Evolutionary conservation across 2,888 invertebrate species (phyloP).

Genomic region (Coremacera marginata): DNA sequence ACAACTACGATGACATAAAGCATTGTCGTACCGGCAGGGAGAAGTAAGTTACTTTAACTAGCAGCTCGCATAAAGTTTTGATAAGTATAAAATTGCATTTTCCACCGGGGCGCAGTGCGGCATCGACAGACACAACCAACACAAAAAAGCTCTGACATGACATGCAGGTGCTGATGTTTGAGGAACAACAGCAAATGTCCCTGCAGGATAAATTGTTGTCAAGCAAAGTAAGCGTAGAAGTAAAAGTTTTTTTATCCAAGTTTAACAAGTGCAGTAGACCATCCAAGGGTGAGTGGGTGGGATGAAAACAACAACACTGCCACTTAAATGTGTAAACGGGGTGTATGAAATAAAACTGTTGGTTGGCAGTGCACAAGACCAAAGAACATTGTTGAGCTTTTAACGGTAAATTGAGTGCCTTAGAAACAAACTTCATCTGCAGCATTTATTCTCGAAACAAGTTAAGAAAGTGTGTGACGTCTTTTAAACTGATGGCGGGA

Average conservation of each 20-base stretch:
- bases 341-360: background rate
- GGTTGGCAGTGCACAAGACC: background rate
- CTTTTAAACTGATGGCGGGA: background rate
- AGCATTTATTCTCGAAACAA: background rate
- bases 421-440: slow-evolving; percentile 1
- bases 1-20: background rate
- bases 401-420: slow-evolving; percentile 37
- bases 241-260: slow-evolving; percentile 7
- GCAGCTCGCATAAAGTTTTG: background rate
- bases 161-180: slow-evolving; percentile 21
- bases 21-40: background rate
- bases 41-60: background rate
- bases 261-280: background rate
- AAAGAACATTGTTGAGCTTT: slow-evolving; percentile 27
- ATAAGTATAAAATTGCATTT: background rate
- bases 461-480: slow-evolving; percentile 12
- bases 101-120: background rate
- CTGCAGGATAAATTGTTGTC: slow-evolving; percentile 29
- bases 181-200: slow-evolving; percentile 6
- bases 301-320: background rate
- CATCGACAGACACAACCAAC: background rate
- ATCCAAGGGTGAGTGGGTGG: background rate
- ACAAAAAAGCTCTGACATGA: background rate
- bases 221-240: slow-evolving; percentile 12
- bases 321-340: background rate